Percentiles rank a stretch among this genome's conserved stretches.
Conservation (phyloP, 2,888 invertebrate species). For the Clitarchus hookeri region DNA sequence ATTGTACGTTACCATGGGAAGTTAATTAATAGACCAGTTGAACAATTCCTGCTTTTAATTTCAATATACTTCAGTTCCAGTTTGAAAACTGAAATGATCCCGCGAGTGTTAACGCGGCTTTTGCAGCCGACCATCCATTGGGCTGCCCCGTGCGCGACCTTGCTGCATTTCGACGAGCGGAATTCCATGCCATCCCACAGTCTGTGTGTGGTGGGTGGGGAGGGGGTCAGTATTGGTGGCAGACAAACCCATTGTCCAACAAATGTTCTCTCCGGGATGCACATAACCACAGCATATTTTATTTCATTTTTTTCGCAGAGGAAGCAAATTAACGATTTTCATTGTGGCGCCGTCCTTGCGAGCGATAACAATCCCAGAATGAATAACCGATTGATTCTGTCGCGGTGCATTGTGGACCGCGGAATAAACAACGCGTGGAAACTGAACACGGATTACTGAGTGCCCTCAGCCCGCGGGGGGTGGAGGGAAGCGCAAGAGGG, state of each 20-base stretch:
- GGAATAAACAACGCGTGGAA: not conserved
- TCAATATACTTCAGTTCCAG: no score
- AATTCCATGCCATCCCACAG: not conserved
- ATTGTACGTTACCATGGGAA: no score
- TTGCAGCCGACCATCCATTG: no score
- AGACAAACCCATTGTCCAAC: not conserved
- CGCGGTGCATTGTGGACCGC: not conserved
- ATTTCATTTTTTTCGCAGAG: not conserved
- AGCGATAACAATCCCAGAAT: not conserved
- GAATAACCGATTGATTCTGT: constrained; percentile 8
- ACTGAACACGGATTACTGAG: not conserved
- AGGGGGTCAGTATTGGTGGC: not conserved
- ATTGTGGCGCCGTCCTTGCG: not conserved
- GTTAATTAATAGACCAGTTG: no score
- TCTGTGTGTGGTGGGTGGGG: not conserved
- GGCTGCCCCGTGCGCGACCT: no score
- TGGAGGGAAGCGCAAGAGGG: not conserved
- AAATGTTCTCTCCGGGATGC: not conserved
- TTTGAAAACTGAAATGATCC: no score
- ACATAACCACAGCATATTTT: not conserved
- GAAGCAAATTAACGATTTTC: constrained; percentile 7
- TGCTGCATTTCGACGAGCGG: no score
- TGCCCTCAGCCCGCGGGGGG: not conserved
- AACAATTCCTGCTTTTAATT: no score
- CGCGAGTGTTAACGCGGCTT: no score